Percentiles rank a stretch among this genome's conserved stretches.
These are phyloP conservation scores for Uloborus diversus DNA, from an alignment of 1,140 invertebrate species.

Conservation along the genomic window DNA sequence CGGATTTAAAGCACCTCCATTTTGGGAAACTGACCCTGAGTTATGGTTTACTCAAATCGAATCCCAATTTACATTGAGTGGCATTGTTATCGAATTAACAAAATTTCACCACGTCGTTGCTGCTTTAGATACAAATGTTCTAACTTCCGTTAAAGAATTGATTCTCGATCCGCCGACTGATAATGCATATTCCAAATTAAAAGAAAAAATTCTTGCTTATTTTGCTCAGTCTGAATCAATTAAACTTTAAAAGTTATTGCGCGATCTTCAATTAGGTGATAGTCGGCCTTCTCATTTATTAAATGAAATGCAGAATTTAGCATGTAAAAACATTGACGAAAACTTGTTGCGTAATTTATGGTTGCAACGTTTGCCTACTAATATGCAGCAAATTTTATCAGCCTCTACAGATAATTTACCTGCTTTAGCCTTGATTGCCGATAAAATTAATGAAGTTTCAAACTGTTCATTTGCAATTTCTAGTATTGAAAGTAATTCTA, in stretches of 20 bases:
- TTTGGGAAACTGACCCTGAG: background rate
- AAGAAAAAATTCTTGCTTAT: background rate
- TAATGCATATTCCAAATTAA: background rate
- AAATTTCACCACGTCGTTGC: background rate
- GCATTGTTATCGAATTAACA: background rate
- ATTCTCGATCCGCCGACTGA: background rate
- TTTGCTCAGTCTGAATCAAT: background rate
- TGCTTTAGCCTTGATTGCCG: background rate
- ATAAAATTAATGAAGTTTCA: constrained; percentile 9
- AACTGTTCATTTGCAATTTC: background rate
- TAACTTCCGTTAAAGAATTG: background rate
- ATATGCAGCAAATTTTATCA: background rate
- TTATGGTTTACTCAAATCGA: background rate
- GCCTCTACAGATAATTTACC: background rate
- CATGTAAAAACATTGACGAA: background rate
- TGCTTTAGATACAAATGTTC: background rate
- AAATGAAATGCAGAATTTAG: background rate
- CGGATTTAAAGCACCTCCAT: background rate
- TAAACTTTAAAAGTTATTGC: background rate
- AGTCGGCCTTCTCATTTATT: background rate
- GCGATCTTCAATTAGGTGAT: background rate
- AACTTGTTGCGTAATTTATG: background rate
- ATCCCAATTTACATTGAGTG: background rate
- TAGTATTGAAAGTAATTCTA: background rate
- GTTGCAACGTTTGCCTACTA: background rate